Evolutionary conservation across 1,140 invertebrate species (phyloP).

Genomic region (Lepidurus apus): DNA sequence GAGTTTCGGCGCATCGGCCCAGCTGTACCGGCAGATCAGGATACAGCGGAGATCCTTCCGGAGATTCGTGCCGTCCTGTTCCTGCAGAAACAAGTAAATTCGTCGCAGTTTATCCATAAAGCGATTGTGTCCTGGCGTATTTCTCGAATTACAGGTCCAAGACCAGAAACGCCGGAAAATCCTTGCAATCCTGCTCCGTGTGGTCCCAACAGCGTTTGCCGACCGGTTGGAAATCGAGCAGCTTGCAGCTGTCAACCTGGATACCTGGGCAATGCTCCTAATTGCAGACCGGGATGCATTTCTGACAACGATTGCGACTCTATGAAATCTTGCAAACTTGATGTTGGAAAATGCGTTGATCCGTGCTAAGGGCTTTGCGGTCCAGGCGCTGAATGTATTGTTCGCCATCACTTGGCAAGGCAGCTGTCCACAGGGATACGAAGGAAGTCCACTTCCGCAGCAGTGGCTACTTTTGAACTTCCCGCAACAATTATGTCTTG

Average conservation of each 20-base stretch:
- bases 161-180: constrained; percentile 72
- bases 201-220: constrained; percentile 43
- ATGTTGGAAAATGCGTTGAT: constrained; percentile 54
- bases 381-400: constrained; percentile 57
- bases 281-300: constrained; percentile 57
- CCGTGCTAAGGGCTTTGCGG: constrained; percentile 63
- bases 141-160: constrained; percentile 45
- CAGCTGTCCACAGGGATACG: constrained; percentile 55
- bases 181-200: constrained; percentile 55
- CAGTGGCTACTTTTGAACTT: too few relatives aligned
- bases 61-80: constrained; percentile 48
- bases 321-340: constrained; percentile 46
- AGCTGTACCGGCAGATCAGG: constrained; percentile 64
- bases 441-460: too few relatives aligned
- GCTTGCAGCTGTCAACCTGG: constrained; percentile 70
- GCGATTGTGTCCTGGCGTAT: background rate
- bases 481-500: too few relatives aligned
- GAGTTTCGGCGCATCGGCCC: constrained; percentile 64
- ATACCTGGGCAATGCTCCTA: constrained; percentile 64
- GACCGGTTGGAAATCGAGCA: constrained; percentile 60
- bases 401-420: constrained; percentile 63
- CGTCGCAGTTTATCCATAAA: too few relatives aligned
- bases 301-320: constrained; percentile 55
- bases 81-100: constrained; percentile 41
- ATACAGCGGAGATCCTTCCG: constrained; percentile 71